These are phyloP conservation scores for Stramonita haemastoma DNA, from an alignment of 2,888 invertebrate genomes.

Conservation along the genomic window DNA sequence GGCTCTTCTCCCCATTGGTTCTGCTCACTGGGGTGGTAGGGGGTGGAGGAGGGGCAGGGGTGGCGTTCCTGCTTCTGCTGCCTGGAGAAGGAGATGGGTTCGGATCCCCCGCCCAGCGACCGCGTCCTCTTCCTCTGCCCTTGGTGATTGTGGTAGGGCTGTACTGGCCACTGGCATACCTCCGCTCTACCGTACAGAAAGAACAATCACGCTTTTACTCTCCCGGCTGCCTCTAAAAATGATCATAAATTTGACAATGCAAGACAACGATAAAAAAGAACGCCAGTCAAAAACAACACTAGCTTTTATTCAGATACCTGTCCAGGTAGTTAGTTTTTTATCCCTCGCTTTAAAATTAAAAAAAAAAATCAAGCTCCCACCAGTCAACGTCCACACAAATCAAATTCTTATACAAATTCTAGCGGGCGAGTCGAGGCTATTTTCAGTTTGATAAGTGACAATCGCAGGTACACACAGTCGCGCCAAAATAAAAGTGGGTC, in stretches of 20 bases:
- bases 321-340: no score
- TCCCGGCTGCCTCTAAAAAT: neutral
- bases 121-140: neutral
- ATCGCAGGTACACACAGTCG: neutral
- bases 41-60: neutral
- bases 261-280: neutral
- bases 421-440: neutral
- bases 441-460: slow-evolving; percentile 1
- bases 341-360: no score
- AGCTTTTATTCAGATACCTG: neutral
- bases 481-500: neutral
- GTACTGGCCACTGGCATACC: neutral
- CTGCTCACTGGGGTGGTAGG: neutral
- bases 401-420: neutral
- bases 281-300: neutral
- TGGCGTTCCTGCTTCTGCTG: neutral
- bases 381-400: no score
- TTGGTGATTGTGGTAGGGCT: neutral
- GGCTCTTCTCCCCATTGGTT: neutral
- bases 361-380: neutral
- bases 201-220: neutral
- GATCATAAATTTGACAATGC: neutral
- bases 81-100: neutral
- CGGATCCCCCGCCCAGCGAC: neutral
- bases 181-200: neutral